These are phyloP conservation scores for Pyrocoelia pectoralis DNA, from an alignment of 2,888 invertebrate species.

Conservation along the genomic window DNA sequence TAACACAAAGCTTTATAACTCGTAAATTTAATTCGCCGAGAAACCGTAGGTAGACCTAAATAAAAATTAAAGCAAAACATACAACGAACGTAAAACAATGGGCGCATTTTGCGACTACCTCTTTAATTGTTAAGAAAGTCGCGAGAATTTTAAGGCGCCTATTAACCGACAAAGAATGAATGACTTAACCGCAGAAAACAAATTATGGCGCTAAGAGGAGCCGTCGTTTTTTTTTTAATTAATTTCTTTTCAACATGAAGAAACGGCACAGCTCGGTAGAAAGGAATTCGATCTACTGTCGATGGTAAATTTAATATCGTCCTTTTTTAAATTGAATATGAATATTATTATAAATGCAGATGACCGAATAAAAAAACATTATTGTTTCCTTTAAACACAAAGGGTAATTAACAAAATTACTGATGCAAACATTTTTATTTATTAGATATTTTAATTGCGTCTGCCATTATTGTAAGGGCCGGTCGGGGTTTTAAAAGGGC, in stretches of 20 bases:
- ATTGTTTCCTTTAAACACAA: background rate
- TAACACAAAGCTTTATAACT: too few species aligned
- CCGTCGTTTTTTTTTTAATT: background rate
- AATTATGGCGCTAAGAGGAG: background rate
- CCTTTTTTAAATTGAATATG: background rate
- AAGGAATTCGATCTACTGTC: background rate
- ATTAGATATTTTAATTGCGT: background rate
- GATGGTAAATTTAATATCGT: background rate
- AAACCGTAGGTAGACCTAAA: background rate
- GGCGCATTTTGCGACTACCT: background rate
- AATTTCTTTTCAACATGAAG: background rate
- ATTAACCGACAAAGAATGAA: constrained; percentile 1
- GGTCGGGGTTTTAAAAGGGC: background rate
- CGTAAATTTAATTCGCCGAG: too few species aligned
- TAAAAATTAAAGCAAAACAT: background rate
- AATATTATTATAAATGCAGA: background rate
- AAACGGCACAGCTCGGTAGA: background rate
- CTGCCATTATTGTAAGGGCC: background rate
- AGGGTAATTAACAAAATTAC: background rate
- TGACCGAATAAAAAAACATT: background rate
- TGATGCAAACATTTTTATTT: background rate
- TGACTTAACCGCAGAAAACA: background rate
- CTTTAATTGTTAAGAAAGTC: background rate
- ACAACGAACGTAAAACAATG: background rate
- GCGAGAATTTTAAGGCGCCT: background rate